These are phyloP conservation scores for Sinotaia quadrata DNA, from an alignment of 2,888 invertebrate genomes.

Conservation along the genomic window DNA sequence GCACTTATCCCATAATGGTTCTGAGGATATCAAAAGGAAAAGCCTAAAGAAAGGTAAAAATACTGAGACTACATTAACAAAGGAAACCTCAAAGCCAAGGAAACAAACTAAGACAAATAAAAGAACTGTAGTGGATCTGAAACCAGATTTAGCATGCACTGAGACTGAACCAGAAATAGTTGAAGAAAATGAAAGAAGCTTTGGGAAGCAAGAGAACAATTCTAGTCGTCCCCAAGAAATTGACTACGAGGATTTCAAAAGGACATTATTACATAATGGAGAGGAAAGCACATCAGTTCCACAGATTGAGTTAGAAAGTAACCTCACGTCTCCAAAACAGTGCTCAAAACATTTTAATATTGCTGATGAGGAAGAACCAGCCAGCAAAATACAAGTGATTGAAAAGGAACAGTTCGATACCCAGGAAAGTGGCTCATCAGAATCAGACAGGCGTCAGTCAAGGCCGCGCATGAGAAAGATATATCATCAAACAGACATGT, in stretches of 20 bases:
- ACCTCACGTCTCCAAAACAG: background rate
- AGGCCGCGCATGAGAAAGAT: background rate
- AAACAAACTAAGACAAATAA: background rate
- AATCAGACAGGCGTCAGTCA: background rate
- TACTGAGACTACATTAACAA: background rate
- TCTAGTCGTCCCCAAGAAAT: slow-evolving; percentile 15
- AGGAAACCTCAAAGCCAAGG: background rate
- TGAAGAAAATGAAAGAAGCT: background rate
- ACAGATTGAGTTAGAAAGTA: background rate
- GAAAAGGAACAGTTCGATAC: too few species aligned
- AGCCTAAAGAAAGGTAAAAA: background rate
- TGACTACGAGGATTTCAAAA: slow-evolving; percentile 22
- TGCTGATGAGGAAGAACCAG: background rate
- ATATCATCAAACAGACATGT: background rate
- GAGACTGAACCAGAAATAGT: background rate
- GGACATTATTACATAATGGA: background rate
- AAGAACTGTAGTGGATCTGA: background rate
- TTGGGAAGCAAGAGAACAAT: background rate
- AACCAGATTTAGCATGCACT: background rate
- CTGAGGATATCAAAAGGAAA: too few species aligned
- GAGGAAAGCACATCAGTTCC: background rate
- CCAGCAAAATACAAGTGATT: background rate
- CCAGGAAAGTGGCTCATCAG: too few species aligned
- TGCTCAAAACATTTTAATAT: background rate
- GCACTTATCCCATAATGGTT: too few species aligned